A percentile compares a stretch with the other conserved stretches of the same genome.
These are phyloP conservation scores for Rhizomys pruinosus DNA, from an alignment of 2,113 vertebrate genomes.

Conservation along the genomic window DNA sequence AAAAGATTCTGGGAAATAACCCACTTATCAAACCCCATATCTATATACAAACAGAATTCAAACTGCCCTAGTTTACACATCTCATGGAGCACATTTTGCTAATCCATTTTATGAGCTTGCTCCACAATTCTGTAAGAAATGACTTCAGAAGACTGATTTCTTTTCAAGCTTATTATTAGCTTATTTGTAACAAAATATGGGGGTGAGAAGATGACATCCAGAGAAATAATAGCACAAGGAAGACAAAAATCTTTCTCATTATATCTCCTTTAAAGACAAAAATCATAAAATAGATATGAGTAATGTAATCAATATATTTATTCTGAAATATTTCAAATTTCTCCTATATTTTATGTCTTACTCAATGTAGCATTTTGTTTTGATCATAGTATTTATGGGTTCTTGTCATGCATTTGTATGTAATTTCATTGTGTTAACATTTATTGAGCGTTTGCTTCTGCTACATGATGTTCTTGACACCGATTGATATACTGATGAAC, in stretches of 20 bases:
- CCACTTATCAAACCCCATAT: not conserved
- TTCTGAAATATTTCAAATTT: not conserved
- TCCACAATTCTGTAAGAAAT: conserved; percentile 10
- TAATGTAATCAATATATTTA: not conserved
- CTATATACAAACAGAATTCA: not conserved
- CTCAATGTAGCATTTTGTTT: not conserved
- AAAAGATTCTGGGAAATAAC: conserved; percentile 31
- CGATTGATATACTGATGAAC: not conserved
- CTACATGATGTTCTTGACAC: not conserved
- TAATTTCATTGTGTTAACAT: not conserved
- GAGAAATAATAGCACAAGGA: not conserved
- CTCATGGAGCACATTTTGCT: not conserved
- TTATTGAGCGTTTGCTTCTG: not conserved
- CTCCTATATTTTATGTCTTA: not conserved
- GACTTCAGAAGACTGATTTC: not conserved
- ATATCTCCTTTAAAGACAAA: conserved; percentile 1
- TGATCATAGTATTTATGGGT: not conserved
- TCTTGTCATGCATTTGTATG: not conserved
- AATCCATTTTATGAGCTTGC: not conserved
- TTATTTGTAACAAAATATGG: not conserved
- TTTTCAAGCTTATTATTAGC: not conserved
- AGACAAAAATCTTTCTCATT: not conserved
- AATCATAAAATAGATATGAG: not conserved
- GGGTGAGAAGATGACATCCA: not conserved
- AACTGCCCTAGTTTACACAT: not conserved